Conservation (phyloP, 2,888 invertebrate genomes). For the Drosophila neoperkinsi region DNA sequence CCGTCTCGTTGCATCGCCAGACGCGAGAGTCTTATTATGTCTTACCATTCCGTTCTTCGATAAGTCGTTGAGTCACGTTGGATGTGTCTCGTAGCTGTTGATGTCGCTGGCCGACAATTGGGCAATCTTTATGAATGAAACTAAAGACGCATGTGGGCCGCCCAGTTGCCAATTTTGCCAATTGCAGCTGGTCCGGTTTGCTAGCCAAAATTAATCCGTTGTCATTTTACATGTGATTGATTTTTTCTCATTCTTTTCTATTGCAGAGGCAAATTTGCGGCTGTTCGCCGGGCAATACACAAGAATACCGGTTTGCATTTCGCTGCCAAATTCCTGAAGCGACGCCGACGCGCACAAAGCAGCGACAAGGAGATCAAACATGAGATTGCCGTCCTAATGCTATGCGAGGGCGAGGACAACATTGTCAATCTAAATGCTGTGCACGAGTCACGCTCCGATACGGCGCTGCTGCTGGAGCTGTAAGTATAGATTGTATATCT, state of each 20-base stretch:
- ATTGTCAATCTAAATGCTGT: constrained; percentile 97
- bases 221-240: constrained; percentile 7
- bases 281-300: constrained; percentile 96
- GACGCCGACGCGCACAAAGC: constrained; percentile 94
- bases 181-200: constrained; percentile 41
- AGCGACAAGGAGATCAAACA: constrained; percentile 95
- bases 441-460: constrained; percentile 90
- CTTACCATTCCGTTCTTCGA: constrained; percentile 27
- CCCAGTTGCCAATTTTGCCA: constrained; percentile 21
- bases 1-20: not conserved
- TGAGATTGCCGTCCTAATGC: constrained; percentile 96
- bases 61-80: constrained; percentile 52
- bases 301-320: constrained; percentile 94
- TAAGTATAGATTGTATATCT: constrained; percentile 85
- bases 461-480: constrained; percentile 96
- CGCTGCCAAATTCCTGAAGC: constrained; percentile 98
- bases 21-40: constrained; percentile 8
- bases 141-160: constrained; percentile 45
- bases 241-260: not conserved
- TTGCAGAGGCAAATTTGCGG: constrained; percentile 98
- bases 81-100: constrained; percentile 26
- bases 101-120: constrained; percentile 49
- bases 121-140: constrained; percentile 63
- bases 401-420: constrained; percentile 92
- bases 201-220: constrained; percentile 39